These are phyloP conservation scores for Papilio protenor DNA, from an alignment of 2,888 invertebrate genomes.

Conservation along the genomic window DNA sequence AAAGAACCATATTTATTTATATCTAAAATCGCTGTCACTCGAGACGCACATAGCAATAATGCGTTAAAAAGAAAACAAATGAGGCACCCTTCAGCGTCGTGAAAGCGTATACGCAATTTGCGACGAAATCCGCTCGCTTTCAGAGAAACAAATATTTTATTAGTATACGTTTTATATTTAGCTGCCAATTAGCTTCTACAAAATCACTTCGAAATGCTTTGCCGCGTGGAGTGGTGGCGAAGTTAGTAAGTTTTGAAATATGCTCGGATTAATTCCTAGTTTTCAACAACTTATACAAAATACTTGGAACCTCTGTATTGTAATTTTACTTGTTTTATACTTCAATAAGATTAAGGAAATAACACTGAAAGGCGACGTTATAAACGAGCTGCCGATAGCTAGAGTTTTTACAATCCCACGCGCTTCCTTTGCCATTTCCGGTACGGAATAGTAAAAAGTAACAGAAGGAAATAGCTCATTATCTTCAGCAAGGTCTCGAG, in stretches of 20 bases:
- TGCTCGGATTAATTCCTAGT: not conserved
- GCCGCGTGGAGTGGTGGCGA: not conserved
- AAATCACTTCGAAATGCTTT: conserved; percentile 15
- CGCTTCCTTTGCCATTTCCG: conserved; percentile 31
- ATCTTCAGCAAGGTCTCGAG: conserved; percentile 51
- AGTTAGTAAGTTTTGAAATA: conserved; percentile 27
- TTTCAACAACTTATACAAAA: conserved; percentile 9
- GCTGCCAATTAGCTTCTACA: conserved; percentile 43
- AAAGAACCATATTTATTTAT: conserved; percentile 25
- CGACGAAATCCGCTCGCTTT: conserved; percentile 52
- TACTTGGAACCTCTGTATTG: not conserved
- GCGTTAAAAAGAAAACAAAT: conserved; percentile 45
- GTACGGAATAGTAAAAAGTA: conserved; percentile 32
- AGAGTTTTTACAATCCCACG: conserved; percentile 29
- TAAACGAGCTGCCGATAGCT: conserved; percentile 15
- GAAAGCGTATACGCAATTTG: conserved; percentile 51
- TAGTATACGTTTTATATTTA: conserved; percentile 45
- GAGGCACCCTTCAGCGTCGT: conserved; percentile 30
- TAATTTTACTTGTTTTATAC: not conserved
- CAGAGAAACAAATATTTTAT: conserved; percentile 51
- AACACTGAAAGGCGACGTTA: conserved; percentile 1
- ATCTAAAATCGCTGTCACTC: conserved; percentile 44
- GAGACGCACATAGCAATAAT: conserved; percentile 40
- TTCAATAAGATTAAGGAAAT: not conserved
- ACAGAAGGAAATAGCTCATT: conserved; percentile 53